Evolutionary conservation across 2,888 invertebrate genomes (phyloP).

Genomic region (Epistrophella euchroma): DNA sequence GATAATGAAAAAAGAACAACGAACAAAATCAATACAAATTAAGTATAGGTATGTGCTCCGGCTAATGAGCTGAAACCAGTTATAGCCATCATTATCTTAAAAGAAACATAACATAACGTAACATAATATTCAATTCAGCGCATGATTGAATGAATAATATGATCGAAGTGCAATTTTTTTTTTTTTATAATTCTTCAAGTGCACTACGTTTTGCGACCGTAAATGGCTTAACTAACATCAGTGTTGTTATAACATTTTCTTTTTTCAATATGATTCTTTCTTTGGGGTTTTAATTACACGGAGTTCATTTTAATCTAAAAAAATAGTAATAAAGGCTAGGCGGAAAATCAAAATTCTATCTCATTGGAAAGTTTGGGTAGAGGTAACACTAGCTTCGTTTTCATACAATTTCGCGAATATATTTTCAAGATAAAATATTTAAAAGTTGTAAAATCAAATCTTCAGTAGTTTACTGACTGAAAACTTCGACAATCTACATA

Average conservation of each 20-base stretch:
- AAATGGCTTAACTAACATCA: not conserved
- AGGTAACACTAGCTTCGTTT: too few relatives aligned
- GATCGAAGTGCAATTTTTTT: constrained; percentile 5
- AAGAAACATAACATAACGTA: constrained; percentile 10
- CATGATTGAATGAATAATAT: constrained; percentile 17
- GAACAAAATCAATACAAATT: constrained; percentile 42
- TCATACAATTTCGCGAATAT: too few relatives aligned
- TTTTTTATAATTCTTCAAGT: constrained; percentile 25
- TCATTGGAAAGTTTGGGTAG: too few relatives aligned
- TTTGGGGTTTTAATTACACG: not conserved
- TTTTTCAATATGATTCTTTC: not conserved
- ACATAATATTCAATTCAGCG: not conserved
- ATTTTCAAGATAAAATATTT: too few relatives aligned
- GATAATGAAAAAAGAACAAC: constrained; percentile 26
- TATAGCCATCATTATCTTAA: constrained; percentile 36
- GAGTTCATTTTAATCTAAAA: not conserved
- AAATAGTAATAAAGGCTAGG: not conserved
- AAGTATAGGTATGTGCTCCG: constrained; percentile 32
- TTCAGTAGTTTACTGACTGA: not conserved
- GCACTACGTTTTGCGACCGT: constrained; percentile 2
- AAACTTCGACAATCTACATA: too few relatives aligned
- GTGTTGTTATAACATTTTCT: constrained; percentile 5
- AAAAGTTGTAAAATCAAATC: too few relatives aligned
- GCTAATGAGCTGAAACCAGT: constrained; percentile 44
- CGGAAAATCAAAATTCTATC: not conserved